phyloP scores from a whole-genome alignment of 2,797 vertebrate species.

The Diplodus sargus region DNA sequence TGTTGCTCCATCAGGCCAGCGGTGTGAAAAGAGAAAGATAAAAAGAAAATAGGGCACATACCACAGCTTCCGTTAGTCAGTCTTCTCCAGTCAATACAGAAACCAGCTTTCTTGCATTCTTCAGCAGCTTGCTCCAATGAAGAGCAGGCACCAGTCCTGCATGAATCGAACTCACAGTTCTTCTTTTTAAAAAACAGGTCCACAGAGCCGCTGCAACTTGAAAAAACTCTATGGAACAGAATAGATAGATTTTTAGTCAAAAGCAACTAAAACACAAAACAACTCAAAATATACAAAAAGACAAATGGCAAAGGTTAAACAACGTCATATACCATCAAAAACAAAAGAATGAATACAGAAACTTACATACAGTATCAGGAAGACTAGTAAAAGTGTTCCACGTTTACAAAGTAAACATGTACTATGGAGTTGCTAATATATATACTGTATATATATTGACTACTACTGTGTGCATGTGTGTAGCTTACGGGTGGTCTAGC shows the following conservation, averaged over 20 bases:
- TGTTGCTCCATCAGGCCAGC: no score
- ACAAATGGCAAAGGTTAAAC: background rate
- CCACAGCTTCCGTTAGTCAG: slow-evolving; percentile 77
- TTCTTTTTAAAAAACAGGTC: slow-evolving; percentile 50
- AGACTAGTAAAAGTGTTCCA: background rate
- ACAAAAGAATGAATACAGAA: background rate
- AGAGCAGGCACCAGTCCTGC: slow-evolving; percentile 60
- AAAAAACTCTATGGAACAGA: slow-evolving; percentile 74
- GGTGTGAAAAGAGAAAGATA: no score
- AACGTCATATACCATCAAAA: background rate
- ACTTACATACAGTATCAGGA: background rate
- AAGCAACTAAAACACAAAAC: background rate
- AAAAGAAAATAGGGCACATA: slow-evolving; percentile 43
- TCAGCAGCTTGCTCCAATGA: slow-evolving; percentile 73
- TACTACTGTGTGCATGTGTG: background rate
- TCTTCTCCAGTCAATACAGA: slow-evolving; percentile 80
- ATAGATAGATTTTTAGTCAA: rapidly evolving
- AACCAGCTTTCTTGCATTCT: slow-evolving; percentile 65
- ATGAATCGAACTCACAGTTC: slow-evolving; percentile 77
- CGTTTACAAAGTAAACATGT: background rate
- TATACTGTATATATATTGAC: no score
- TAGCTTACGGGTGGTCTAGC: slow-evolving; percentile 71
- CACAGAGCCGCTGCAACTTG: slow-evolving; percentile 55
- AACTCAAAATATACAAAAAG: background rate
- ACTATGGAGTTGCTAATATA: no score